Conservation (phyloP, 2,113 vertebrate genomes). For the Bujurquina vittata region DNA sequence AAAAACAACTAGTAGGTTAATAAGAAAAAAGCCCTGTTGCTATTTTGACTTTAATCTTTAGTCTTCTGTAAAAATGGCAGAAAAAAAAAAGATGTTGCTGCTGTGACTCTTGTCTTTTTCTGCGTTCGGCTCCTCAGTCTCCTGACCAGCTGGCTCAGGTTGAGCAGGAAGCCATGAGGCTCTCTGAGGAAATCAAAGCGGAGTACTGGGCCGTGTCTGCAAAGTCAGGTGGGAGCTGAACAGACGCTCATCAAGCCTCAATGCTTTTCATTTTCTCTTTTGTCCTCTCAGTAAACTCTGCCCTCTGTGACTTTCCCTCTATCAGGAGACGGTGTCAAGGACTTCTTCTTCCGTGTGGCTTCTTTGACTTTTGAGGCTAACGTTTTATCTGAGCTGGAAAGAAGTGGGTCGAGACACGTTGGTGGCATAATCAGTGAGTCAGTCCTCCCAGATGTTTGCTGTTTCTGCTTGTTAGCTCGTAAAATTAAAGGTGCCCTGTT, state of each 20-base stretch:
- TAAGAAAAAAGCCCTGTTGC: not conserved
- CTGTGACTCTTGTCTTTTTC: not conserved
- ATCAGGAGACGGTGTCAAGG: conserved; percentile 88
- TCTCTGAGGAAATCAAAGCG: conserved; percentile 93
- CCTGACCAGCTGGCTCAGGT: conserved; percentile 84
- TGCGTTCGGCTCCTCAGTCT: conserved; percentile 73
- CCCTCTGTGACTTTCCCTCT: not conserved
- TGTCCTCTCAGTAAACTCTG: not conserved
- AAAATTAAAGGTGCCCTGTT: not conserved
- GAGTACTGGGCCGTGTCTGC: conserved; percentile 97
- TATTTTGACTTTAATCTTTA: not conserved
- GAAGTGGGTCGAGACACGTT: conserved; percentile 78
- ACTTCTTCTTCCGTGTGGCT: conserved; percentile 94
- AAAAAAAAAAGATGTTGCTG: not conserved
- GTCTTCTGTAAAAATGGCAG: not conserved
- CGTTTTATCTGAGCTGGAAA: conserved; percentile 91
- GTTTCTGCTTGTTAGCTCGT: not conserved
- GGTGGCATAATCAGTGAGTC: conserved; percentile 93
- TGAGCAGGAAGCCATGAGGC: conserved; percentile 88
- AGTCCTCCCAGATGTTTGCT: not conserved
- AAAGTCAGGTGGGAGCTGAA: conserved; percentile 85
- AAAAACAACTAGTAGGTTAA: not conserved
- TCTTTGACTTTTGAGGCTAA: conserved; percentile 92
- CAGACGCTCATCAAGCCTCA: not conserved
- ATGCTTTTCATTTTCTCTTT: not conserved